Conservation (phyloP, 2,113 vertebrate species). For the Ancistrus triradiatus region DNA sequence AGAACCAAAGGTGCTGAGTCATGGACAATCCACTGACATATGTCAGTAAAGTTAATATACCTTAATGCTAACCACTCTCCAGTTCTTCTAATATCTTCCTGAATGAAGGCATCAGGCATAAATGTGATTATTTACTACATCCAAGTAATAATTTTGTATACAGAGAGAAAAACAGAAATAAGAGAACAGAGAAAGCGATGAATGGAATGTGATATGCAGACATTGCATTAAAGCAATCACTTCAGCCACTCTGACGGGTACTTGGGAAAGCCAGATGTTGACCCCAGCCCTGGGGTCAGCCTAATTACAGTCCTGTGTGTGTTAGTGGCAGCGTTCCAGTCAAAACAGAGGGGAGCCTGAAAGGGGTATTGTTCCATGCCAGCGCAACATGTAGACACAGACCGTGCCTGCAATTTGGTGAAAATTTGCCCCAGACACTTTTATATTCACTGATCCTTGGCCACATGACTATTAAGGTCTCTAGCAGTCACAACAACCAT, state of each 20-base stretch:
- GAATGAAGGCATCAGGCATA: too few species aligned
- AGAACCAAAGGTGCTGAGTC: too few species aligned
- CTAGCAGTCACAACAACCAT: too few species aligned
- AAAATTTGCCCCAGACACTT: not conserved
- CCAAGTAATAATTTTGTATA: not conserved
- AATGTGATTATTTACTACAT: too few species aligned
- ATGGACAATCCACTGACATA: too few species aligned
- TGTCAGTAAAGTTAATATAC: too few species aligned
- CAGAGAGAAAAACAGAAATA: not conserved
- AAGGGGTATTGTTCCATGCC: slow-evolving; percentile 42
- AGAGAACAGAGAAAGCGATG: slow-evolving; percentile 6
- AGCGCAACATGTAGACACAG: not conserved
- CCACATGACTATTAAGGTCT: too few species aligned
- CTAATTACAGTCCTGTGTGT: slow-evolving; percentile 42
- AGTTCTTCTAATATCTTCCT: too few species aligned
- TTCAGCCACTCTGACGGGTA: slow-evolving; percentile 31
- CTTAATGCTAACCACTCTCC: too few species aligned
- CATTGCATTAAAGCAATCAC: slow-evolving; percentile 49
- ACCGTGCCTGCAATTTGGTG: not conserved
- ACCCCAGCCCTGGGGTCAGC: slow-evolving; percentile 39
- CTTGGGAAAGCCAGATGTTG: slow-evolving; percentile 43
- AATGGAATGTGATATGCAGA: slow-evolving; percentile 39
- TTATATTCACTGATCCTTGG: too few species aligned
- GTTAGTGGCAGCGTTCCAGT: slow-evolving; percentile 41
- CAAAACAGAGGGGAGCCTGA: slow-evolving; percentile 41